Conservation (phyloP, 2,113 vertebrate genomes). For the Oreochromis aureus region DNA sequence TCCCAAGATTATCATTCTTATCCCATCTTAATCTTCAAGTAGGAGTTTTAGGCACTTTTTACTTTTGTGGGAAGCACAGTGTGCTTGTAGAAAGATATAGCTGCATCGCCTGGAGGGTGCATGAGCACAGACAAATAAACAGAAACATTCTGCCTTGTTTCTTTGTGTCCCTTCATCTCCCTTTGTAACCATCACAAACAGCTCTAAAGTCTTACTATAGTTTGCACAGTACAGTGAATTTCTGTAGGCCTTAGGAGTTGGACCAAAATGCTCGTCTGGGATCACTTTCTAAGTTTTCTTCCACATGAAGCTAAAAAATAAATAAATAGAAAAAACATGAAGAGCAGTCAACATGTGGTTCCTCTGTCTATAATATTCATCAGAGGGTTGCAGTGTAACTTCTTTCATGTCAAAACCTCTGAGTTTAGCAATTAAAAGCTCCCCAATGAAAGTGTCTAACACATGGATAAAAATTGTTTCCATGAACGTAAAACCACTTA, state of each 20-base stretch:
- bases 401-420: background rate
- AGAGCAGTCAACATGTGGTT: background rate
- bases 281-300: background rate
- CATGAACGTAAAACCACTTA: background rate
- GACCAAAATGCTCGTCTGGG: background rate
- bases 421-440: background rate
- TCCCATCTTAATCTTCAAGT: slow-evolving; percentile 28
- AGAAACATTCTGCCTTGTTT: background rate
- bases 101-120: background rate
- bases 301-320: background rate
- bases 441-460: background rate
- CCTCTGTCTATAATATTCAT: background rate
- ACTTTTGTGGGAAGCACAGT: background rate
- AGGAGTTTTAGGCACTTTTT: background rate
- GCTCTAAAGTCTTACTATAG: background rate
- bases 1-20: slow-evolving; percentile 14
- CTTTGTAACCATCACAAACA: background rate
- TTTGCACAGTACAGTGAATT: background rate
- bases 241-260: background rate
- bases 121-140: background rate
- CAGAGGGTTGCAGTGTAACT: background rate
- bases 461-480: background rate
- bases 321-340: background rate
- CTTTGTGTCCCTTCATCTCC: background rate
- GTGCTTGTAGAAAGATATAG: background rate